A percentile compares a stretch with the other conserved stretches of the same genome.
phyloP scores from a whole-genome alignment of 2,888 invertebrate species.

The Pantelozetes paolii region DNA sequence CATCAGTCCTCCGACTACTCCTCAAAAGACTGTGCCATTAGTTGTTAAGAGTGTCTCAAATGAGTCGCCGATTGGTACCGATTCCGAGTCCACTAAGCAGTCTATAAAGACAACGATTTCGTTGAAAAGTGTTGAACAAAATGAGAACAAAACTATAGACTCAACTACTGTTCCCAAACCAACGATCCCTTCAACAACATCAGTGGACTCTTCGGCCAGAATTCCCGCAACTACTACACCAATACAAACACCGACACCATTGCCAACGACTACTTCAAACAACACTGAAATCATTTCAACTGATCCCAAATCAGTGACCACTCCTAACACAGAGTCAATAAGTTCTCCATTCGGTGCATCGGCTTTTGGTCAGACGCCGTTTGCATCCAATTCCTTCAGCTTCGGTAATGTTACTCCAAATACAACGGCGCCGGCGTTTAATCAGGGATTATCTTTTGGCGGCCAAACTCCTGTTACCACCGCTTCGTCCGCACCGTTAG shows the following conservation, averaged over 20 bases:
- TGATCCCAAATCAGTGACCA: not conserved
- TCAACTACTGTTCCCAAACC: not conserved
- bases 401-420: conserved; percentile 13
- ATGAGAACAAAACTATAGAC: not conserved
- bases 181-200: not conserved
- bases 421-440: not conserved
- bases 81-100: not conserved
- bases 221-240: not conserved
- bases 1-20: conserved; percentile 13
- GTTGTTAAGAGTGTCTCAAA: not conserved
- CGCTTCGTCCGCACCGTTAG: not conserved
- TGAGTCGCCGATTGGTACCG: not conserved
- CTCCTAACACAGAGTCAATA: not conserved
- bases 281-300: too few relatives aligned
- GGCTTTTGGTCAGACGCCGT: conserved; percentile 23
- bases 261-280: too few relatives aligned
- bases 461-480: not conserved
- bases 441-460: not conserved
- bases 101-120: conserved; percentile 4
- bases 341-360: not conserved
- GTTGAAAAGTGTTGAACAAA: not conserved
- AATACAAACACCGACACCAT: not conserved
- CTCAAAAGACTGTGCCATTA: not conserved
- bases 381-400: conserved; percentile 15
- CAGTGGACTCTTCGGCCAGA: too few relatives aligned